Evolutionary conservation across 2,113 vertebrate genomes (phyloP).

Genomic region (Herpetotheres cachinnans): DNA sequence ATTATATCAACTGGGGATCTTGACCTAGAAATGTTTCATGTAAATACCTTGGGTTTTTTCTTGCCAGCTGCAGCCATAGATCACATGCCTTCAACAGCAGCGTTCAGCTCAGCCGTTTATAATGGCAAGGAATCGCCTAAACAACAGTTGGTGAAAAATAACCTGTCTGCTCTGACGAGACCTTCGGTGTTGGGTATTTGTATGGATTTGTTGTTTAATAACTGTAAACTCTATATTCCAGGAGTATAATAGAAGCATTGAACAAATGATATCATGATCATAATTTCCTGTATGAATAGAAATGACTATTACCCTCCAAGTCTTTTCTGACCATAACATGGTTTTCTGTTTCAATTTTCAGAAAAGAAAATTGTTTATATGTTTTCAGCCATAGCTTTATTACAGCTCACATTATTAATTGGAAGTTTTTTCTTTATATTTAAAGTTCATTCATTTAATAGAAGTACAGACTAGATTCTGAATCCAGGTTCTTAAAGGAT

Average conservation of each 20-base stretch:
- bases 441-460: not conserved
- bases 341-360: not conserved
- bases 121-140: constrained; percentile 81
- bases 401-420: not conserved
- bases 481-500: not conserved
- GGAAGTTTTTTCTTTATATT: not conserved
- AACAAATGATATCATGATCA: not conserved
- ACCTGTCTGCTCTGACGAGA: constrained; percentile 64
- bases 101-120: constrained; percentile 62
- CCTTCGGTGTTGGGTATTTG: constrained; percentile 79
- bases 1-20: not conserved
- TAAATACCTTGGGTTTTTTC: not conserved
- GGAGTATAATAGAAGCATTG: not conserved
- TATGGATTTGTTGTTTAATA: not conserved
- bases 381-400: not conserved
- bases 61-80: constrained; percentile 68
- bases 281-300: not conserved
- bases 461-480: not conserved
- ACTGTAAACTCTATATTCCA: not conserved
- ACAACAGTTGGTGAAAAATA: constrained; percentile 73
- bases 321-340: not conserved
- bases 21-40: not conserved
- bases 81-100: constrained; percentile 46
- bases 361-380: not conserved
- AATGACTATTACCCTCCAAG: not conserved